Percentiles rank a stretch among this genome's conserved stretches.
These are phyloP conservation scores for Falco berigora DNA, from an alignment of 2,797 vertebrate species.

Conservation along the genomic window DNA sequence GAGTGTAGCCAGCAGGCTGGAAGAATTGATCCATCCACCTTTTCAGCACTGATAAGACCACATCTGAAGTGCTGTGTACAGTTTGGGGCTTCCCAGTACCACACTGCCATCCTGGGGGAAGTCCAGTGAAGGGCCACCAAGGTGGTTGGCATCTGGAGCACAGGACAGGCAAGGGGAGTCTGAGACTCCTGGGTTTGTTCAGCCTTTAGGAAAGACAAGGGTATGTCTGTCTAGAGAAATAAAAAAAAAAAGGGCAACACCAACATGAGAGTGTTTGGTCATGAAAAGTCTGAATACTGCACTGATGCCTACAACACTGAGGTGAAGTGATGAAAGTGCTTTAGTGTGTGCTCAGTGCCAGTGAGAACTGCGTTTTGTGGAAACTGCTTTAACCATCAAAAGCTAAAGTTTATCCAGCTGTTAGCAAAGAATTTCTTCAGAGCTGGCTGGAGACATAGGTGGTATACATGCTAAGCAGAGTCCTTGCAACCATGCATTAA, in stretches of 20 bases:
- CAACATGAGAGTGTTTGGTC: background rate
- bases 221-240: background rate
- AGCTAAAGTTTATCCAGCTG: background rate
- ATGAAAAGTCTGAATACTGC: background rate
- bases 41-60: background rate
- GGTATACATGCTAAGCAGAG: background rate
- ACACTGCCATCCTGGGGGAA: background rate
- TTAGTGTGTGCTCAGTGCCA: background rate
- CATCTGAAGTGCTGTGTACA: background rate
- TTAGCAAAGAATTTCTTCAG: background rate
- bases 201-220: background rate
- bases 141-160: background rate
- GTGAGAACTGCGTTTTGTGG: background rate
- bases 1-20: background rate
- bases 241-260: background rate
- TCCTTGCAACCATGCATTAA: background rate
- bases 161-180: background rate
- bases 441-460: background rate
- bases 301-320: background rate
- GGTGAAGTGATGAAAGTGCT: background rate
- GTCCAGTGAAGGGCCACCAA: background rate
- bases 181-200: background rate
- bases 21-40: background rate
- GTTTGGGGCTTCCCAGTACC: background rate
- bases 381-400: background rate